Base-by-base conservation (phyloP, 2,797 vertebrate species). In the Odontamblyopus rebecca region DNA sequence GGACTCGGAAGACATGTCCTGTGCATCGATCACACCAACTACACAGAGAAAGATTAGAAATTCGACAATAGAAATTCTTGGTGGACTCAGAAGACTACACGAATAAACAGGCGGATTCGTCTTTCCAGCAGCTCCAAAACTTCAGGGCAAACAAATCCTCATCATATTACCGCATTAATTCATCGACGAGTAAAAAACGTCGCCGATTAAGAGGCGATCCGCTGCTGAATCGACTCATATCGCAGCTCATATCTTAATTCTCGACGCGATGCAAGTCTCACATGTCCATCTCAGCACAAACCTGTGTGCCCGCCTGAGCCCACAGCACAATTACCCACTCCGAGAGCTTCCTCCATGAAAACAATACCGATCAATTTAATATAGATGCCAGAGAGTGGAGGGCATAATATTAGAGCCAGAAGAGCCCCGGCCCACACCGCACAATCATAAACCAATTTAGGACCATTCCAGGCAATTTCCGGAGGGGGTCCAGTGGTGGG, bases 391-490 rank as follows among this genome's bases (percentile, higher is more conserved):
- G 88, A 89, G 86, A 91, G 90, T 83, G 84, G 80, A 90, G 88
- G 88, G 89, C 90, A 93, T 92, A 93, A 93, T 92, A 94, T 94
- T 88, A 92, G 86, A 91, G 88, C 86, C 88, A 89, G 87, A 92
- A 92, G 88, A 86, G 88, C 90, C 78, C 82, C 68, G 78, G 82
- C 88, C 91, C 91, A 90, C 92, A 90, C 89, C 87, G 88, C 90
- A 93, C 94, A 94, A 93, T 94, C 93, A 94, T 93, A 94, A 94
- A 94, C 92, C 93, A 94, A 95, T 94, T 94, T 94, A 93, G 90
- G 92, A 89, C 93, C 91, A 94, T 94, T 94, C 89, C 87, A 93
- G 91, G 91, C 93, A 93, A 94, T 94, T 94, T 94, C 93, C 93
- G 93, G 89, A 85, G 88, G 93, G 91, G 91, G 91, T 93, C 91